Conservation (phyloP, 2,113 vertebrate species). For the Zapornia atra region DNA sequence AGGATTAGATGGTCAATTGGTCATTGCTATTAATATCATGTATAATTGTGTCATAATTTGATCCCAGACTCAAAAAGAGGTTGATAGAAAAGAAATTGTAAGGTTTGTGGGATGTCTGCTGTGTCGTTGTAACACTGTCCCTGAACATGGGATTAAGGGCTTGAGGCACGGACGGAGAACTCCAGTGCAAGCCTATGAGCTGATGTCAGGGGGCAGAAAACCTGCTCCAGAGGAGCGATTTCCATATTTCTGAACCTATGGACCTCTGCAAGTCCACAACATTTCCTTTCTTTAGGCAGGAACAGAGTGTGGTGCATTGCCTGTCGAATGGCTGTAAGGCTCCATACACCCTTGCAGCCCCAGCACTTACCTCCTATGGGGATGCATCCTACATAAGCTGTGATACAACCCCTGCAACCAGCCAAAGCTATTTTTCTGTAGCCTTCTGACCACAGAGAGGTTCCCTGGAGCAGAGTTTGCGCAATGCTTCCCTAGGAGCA, state of each 20-base stretch:
- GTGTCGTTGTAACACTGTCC: not conserved
- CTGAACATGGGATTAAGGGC: not conserved
- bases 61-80: not conserved
- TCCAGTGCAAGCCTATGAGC: not conserved
- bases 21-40: not conserved
- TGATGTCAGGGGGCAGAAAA: not conserved
- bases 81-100: not conserved
- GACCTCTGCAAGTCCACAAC: not conserved
- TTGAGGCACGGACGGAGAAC: not conserved
- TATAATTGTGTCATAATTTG: not conserved
- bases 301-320: accelerated
- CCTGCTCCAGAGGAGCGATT: not conserved
- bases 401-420: not conserved
- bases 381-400: not conserved
- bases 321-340: not conserved
- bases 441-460: not conserved
- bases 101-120: not conserved
- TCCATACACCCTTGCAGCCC: not conserved
- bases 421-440: not conserved
- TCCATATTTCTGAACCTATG: not conserved
- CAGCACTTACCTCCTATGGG: accelerated
- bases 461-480: not conserved
- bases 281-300: not conserved
- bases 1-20: not conserved
- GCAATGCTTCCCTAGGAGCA: not conserved